These are phyloP conservation scores for Drosophila neonasuta DNA, from an alignment of 2,888 invertebrate species.

Conservation along the genomic window DNA sequence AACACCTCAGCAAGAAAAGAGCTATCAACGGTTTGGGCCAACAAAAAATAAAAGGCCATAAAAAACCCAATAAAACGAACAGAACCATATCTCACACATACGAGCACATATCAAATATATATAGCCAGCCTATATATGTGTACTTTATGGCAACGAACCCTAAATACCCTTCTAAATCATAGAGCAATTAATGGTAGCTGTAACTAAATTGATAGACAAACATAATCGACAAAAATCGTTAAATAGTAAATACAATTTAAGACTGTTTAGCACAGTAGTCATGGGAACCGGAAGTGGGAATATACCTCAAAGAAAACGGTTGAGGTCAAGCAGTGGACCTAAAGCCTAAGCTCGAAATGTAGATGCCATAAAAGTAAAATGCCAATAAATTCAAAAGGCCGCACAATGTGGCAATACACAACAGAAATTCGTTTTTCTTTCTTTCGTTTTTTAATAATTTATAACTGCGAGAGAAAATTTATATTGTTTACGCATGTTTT, in stretches of 20 bases:
- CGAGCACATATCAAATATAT: slow-evolving; percentile 34
- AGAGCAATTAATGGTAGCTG: background rate
- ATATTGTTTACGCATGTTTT: slow-evolving; percentile 67
- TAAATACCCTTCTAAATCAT: slow-evolving; percentile 27
- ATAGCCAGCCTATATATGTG: background rate
- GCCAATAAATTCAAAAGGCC: slow-evolving; percentile 72
- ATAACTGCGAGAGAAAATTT: slow-evolving; percentile 64
- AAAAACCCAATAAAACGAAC: slow-evolving; percentile 59
- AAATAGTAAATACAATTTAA: background rate
- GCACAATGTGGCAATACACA: slow-evolving; percentile 42
- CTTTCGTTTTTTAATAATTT: slow-evolving; percentile 65
- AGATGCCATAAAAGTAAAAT: slow-evolving; percentile 66
- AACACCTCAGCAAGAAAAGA: slow-evolving; percentile 63
- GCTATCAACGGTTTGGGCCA: slow-evolving; percentile 50
- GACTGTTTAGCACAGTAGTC: background rate
- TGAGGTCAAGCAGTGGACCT: slow-evolving; percentile 13
- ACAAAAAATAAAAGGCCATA: slow-evolving; percentile 47
- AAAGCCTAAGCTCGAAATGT: slow-evolving; percentile 20
- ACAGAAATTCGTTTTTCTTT: slow-evolving; percentile 10
- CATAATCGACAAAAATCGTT: background rate
- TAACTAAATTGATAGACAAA: background rate
- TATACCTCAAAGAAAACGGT: slow-evolving; percentile 1
- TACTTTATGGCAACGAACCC: slow-evolving; percentile 4
- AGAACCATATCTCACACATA: slow-evolving; percentile 46
- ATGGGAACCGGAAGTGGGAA: background rate